These are phyloP conservation scores for Corvus hawaiiensis DNA, from an alignment of 2,113 vertebrate species.

Conservation along the genomic window DNA sequence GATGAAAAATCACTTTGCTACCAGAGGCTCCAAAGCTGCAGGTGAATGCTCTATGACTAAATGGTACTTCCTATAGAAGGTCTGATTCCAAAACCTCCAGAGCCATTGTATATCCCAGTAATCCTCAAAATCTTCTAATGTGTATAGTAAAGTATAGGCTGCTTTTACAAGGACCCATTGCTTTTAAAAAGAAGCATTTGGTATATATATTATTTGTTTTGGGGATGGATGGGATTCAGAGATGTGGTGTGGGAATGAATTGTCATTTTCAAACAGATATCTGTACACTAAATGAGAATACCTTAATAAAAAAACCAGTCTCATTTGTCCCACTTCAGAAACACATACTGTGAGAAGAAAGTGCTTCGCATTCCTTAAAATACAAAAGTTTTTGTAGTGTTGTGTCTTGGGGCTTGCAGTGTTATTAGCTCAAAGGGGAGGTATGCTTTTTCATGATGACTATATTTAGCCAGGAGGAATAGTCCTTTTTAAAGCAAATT, in stretches of 20 bases:
- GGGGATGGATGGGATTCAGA: not conserved
- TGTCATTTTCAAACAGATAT: not conserved
- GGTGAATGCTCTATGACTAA: not conserved
- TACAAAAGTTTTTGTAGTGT: not conserved
- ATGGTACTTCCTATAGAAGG: not conserved
- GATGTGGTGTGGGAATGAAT: not conserved
- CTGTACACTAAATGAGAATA: not conserved
- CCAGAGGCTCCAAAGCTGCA: not conserved
- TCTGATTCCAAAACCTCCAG: not conserved
- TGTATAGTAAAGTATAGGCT: not conserved
- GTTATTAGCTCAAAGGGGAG: conserved; percentile 28
- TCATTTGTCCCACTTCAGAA: not conserved
- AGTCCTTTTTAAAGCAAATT: conserved; percentile 62
- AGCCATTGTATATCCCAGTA: not conserved
- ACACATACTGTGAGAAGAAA: not conserved
- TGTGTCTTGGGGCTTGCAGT: conserved; percentile 10
- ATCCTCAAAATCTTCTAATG: not conserved
- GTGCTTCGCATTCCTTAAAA: not conserved
- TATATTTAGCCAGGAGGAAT: conserved; percentile 61
- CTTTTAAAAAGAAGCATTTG: not conserved
- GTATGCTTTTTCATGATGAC: conserved; percentile 38
- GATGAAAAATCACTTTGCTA: not conserved
- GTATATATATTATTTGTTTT: not conserved
- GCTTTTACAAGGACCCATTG: not conserved
- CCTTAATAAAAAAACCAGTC: not conserved